Evolutionary conservation across 2,797 vertebrate species (phyloP), one percentile per base, ranked within the genome.

Genomic region (Liparis tanakae): DNA sequence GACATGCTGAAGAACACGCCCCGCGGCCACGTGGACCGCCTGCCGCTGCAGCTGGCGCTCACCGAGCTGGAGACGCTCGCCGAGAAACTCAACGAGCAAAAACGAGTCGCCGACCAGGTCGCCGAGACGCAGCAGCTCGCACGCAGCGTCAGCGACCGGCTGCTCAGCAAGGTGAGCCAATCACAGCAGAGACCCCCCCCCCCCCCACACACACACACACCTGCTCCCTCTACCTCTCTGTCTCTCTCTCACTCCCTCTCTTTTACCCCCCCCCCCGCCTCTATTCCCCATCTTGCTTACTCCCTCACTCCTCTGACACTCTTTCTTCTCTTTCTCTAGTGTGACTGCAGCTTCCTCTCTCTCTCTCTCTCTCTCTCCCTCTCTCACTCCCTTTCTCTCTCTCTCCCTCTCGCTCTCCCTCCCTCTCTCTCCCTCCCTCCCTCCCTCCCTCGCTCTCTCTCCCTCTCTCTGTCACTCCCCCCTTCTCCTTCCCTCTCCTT

Each of bases 1-100:
- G 98, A 99, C 91, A 99, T 98, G 97, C 91, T 99, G 63, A 99
- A 98, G 88, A 97, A 99, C 78, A 99, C 97, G 0, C 96, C 97
- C 0, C 94, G 94, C 70, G 96, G 96, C 60, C 98, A 99, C 0
- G 94, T 96, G 0, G 98, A 99, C 80, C 94, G 98, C 3, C 91
- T 99, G 39, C 96, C 96, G 0, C 95, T 99, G 76, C 98, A 99
- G 89, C 88, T 99, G 33, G 98, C 98, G 13, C 95, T 99, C 48
- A 99, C 98, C 0, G 98, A 99, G 91, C 94, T 99, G 92, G 98
- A 99, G 92, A 96, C 95, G 0, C 90, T 99, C 91, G 98, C 98
- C 0, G 97, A 98, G 94, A 97, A 97, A 78, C 94, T 99, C 78
- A 99, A 99, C 0, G 97, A 99, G 78, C 97, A 99, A 94, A 99